Evolutionary conservation across 2,888 invertebrate genomes (phyloP), one percentile per base, ranked within the genome.

Genomic region (Tetanocera ferruginea): DNA sequence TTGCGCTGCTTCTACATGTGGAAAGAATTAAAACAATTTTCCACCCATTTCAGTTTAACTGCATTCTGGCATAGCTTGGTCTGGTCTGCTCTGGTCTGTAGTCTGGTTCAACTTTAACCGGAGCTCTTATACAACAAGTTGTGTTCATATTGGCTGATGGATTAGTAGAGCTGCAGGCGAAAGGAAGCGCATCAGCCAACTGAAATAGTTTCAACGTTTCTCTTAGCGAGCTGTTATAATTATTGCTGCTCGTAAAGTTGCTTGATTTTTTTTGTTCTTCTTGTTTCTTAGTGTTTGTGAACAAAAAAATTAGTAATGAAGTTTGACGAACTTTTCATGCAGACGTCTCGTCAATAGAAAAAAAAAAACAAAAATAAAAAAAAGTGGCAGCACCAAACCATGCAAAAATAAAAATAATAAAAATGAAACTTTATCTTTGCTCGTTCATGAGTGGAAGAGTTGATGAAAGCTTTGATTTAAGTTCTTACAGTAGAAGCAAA

Each of bases 1-100:
- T 75, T 25, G 66, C 34, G 52, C 23, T 55, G 75, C 75, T 75
- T 75, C 75, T 28, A 75, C 55, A 75, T 37, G 75, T 75, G 75
- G 67, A 75, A 75, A 75, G 66, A 75, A 75, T 75, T 75, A 75
- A 67, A 75, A 67, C 67, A 75, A 75, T 75, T 75, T 75, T 67
- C 66, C 75, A 67, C 75, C 75, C 67, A 75, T 75, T 75, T 75
- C 75, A 37, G 57, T 67, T 75, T 75, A 52, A 55, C 75, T 67
- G 55, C 66, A 66, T 11, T 55, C n/a, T 19, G 67, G 34, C 75
- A 43, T 17, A 52, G 23, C 52, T 23, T 34, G 28, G 31, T 11
- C 6, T 17, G n/a, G 55, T 25, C n/a, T n/a, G n/a, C 51, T 25
- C 3, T n/a, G 5, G 64, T n/a, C 11, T 14, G 19, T n/a, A n/a